phyloP scores from a whole-genome alignment of 2,888 invertebrate genomes.

The Steinernema hermaphroditum region DNA sequence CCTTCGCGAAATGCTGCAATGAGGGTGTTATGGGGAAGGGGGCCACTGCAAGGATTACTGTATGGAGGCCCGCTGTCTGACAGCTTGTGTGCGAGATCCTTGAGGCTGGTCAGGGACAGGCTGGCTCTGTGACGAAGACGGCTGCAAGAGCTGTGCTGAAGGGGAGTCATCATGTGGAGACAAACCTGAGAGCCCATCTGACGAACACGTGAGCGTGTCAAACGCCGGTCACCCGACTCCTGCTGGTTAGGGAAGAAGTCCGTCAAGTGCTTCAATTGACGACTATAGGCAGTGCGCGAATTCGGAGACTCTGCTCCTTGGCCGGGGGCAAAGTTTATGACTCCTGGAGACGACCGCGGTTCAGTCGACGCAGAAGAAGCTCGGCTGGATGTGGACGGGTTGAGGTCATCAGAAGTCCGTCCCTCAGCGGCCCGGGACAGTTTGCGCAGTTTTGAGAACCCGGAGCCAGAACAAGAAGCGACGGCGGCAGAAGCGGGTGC shows the following conservation, averaged over 20 bases:
- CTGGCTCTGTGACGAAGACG: not conserved
- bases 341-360: constrained; percentile 21
- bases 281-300: not conserved
- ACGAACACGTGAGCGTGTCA: constrained; percentile 44
- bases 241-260: constrained; percentile 50
- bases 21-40: not conserved
- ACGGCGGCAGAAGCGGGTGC: not conserved
- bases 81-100: not conserved
- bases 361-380: constrained; percentile 19
- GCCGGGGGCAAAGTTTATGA: not conserved
- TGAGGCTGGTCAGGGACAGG: not conserved
- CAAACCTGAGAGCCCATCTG: constrained; percentile 22
- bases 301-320: not conserved
- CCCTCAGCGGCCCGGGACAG: not conserved
- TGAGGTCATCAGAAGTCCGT: not conserved
- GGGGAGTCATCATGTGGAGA: no score
- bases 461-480: constrained; percentile 10
- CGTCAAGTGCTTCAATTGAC: constrained; percentile 43
- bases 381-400: constrained; percentile 6
- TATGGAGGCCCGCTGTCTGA: not conserved
- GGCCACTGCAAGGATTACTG: not conserved
- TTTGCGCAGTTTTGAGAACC: constrained; percentile 18
- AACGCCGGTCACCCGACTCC: constrained; percentile 35
- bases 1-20: constrained; percentile 13
- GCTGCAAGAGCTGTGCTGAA: not conserved